Evolutionary conservation across 2,113 vertebrate genomes (phyloP).

Genomic region (Hiodon tergisus): DNA sequence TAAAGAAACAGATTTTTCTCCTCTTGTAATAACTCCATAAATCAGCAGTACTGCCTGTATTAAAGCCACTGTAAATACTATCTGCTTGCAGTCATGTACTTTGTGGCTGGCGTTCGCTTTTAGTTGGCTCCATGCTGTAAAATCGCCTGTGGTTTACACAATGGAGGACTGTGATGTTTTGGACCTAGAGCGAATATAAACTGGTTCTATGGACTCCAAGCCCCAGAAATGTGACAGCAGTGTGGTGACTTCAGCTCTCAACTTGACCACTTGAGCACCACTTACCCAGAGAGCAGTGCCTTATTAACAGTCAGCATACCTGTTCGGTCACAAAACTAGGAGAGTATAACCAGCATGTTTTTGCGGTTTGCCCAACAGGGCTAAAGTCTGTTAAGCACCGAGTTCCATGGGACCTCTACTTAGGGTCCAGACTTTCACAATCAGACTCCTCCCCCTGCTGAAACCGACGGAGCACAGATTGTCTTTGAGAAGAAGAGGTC

Average conservation of each 20-base stretch:
- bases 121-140: slow-evolving; percentile 1
- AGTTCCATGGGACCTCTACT: too few species aligned
- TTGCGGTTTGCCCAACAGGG: background rate
- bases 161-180: background rate
- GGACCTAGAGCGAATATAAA: background rate
- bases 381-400: too few species aligned
- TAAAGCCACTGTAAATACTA: background rate
- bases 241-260: slow-evolving; percentile 3
- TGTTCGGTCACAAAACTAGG: background rate
- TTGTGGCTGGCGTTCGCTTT: background rate
- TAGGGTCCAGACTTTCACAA: too few species aligned
- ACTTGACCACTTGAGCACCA: background rate
- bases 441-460: too few species aligned
- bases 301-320: slow-evolving; percentile 1
- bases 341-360: background rate
- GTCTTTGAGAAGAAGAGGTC: too few species aligned
- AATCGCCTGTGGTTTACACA: slow-evolving; percentile 1
- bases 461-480: too few species aligned
- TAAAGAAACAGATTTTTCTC: background rate
- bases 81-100: background rate
- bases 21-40: background rate
- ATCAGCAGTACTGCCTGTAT: background rate
- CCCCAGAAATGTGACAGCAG: background rate
- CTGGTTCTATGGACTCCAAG: slow-evolving; percentile 6
- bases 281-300: background rate